A percentile compares a stretch with the other conserved stretches of the same genome.
Evolutionary conservation across 2,888 invertebrate species (phyloP).

Genomic region (Apomyelois bistriatella): DNA sequence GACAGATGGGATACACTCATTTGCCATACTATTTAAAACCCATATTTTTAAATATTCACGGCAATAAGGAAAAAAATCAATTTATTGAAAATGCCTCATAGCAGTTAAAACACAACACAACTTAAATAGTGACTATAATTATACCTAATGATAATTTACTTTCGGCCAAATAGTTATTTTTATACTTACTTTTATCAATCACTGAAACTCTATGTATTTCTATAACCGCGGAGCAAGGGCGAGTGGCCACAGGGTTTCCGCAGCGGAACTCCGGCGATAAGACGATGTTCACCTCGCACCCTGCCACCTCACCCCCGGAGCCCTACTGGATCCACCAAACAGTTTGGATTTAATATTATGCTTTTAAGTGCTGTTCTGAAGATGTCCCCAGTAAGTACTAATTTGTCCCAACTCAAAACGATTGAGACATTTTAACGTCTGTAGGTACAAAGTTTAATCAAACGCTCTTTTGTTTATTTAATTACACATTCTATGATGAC

Average conservation of each 20-base stretch:
- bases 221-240: constrained; percentile 31
- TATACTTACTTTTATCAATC: not conserved
- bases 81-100: too few species aligned
- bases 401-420: constrained; percentile 67
- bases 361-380: constrained; percentile 72
- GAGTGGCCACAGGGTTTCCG: constrained; percentile 71
- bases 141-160: too few species aligned
- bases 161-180: too few species aligned
- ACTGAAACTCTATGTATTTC: constrained; percentile 30
- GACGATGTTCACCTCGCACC: constrained; percentile 37
- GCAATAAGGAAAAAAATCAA: too few species aligned
- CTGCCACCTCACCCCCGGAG: constrained; percentile 27
- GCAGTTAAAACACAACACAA: too few species aligned
- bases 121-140: too few species aligned
- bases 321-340: constrained; percentile 44
- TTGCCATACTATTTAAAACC: too few species aligned
- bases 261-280: constrained; percentile 62
- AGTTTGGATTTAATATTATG: constrained; percentile 76
- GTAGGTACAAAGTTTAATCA: constrained; percentile 20
- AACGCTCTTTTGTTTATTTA: constrained; percentile 9
- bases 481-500: not conserved
- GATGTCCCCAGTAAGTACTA: constrained; percentile 68
- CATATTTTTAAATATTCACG: too few species aligned
- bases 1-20: too few species aligned
- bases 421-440: constrained; percentile 43